phyloP scores from a whole-genome alignment of 2,797 vertebrate genomes.

The Crypturellus tataupa region DNA sequence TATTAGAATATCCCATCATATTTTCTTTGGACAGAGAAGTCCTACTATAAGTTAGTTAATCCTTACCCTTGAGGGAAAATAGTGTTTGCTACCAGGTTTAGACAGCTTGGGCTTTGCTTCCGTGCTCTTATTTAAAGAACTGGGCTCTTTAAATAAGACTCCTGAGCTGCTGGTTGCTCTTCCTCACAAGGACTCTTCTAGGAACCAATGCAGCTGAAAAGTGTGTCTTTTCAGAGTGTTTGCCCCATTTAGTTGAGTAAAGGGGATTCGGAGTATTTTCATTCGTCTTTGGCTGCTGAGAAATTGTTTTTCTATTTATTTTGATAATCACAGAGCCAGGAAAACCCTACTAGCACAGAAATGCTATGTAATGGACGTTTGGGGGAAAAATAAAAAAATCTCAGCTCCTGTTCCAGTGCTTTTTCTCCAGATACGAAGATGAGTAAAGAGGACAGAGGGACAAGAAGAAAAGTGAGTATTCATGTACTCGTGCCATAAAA shows the following conservation, averaged over 20 bases:
- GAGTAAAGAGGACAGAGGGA: neutral
- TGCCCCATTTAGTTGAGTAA: neutral
- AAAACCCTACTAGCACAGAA: neutral
- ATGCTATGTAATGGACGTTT: rapidly evolving
- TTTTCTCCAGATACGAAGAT: neutral
- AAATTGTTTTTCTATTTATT: neutral
- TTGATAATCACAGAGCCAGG: neutral
- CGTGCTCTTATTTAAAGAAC: neutral
- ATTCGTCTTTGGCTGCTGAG: neutral
- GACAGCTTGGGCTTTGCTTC: neutral
- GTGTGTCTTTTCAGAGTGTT: neutral
- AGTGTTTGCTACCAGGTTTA: neutral
- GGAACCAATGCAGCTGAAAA: neutral
- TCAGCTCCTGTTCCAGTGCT: neutral
- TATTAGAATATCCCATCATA: too few relatives aligned
- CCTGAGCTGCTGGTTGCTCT: neutral
- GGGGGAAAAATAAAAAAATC: neutral
- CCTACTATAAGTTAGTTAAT: neutral
- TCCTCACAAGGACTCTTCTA: neutral
- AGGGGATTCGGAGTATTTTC: neutral
- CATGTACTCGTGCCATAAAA: neutral
- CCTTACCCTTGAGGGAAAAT: neutral
- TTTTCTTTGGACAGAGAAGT: neutral
- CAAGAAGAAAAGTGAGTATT: neutral
- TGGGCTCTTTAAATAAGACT: too few relatives aligned